A percentile compares a stretch with the other conserved stretches of the same genome.
Evolutionary conservation across 1,140 invertebrate genomes (phyloP).

Genomic region (Drosophila sulfurigaster): DNA sequence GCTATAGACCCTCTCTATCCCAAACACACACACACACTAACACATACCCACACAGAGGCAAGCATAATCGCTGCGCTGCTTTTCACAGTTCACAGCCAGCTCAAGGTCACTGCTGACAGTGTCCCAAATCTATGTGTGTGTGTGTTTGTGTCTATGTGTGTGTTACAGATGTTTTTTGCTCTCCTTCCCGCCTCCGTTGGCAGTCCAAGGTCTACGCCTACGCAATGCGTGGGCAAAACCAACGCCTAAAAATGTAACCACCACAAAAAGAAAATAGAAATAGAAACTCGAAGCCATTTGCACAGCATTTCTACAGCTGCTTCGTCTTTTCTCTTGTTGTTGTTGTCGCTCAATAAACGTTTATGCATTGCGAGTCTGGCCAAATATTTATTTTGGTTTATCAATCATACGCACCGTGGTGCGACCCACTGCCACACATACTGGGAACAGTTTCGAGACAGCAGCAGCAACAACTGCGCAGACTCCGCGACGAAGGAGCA

Average conservation of each 20-base stretch:
- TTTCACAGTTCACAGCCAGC: conserved; percentile 58
- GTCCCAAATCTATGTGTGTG: conserved; percentile 27
- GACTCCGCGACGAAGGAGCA: conserved; percentile 54
- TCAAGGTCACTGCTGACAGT: conserved; percentile 76
- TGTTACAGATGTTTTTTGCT: conserved; percentile 67
- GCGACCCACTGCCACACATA: conserved; percentile 54
- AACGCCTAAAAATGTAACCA: conserved; percentile 26
- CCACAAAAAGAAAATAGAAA: not conserved
- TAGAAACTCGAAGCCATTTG: conserved; percentile 33
- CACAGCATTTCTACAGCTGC: conserved; percentile 27
- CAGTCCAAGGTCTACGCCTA: conserved; percentile 31
- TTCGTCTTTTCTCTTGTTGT: conserved; percentile 30
- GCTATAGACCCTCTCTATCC: not conserved
- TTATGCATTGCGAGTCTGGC: conserved; percentile 72
- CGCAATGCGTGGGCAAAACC: conserved; percentile 41
- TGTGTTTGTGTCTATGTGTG: not conserved
- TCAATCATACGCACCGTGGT: conserved; percentile 79
- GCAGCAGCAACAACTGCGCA: conserved; percentile 46
- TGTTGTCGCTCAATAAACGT: conserved; percentile 47
- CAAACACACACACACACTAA: conserved; percentile 15
- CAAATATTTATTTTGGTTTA: conserved; percentile 83
- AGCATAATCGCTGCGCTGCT: conserved; percentile 23
- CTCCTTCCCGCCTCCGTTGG: not conserved
- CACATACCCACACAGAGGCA: conserved; percentile 16
- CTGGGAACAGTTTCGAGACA: conserved; percentile 58